These are phyloP conservation scores for Harpalus rufipes DNA, from an alignment of 2,888 invertebrate genomes.

Conservation along the genomic window DNA sequence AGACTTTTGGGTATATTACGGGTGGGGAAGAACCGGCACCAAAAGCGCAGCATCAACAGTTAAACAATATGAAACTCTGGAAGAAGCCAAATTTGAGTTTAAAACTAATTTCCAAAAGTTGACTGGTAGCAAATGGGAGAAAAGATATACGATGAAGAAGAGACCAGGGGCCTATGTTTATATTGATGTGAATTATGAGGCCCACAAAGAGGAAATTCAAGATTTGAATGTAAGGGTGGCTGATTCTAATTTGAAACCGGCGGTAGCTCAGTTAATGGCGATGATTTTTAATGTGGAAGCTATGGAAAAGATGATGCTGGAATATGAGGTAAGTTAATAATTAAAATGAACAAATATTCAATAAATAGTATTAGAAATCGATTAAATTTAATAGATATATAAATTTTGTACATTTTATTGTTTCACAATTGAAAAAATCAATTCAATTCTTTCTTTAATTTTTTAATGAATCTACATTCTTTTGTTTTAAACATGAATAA, in stretches of 20 bases:
- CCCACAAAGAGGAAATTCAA: slow-evolving; percentile 58
- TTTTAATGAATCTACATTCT: too few species aligned
- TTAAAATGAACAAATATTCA: too few species aligned
- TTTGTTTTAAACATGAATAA: too few species aligned
- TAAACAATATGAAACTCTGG: slow-evolving; percentile 1
- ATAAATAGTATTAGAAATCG: too few species aligned
- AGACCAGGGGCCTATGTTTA: slow-evolving; percentile 39
- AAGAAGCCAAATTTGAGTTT: slow-evolving; percentile 28
- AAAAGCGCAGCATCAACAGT: slow-evolving; percentile 21
- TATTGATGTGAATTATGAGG: slow-evolving; percentile 57
- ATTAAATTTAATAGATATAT: too few species aligned
- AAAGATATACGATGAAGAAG: slow-evolving; percentile 32
- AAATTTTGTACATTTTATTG: too few species aligned
- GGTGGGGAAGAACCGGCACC: slow-evolving; percentile 61
- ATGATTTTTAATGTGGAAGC: slow-evolving; percentile 59
- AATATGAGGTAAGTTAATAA: slow-evolving; percentile 44
- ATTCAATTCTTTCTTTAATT: too few species aligned
- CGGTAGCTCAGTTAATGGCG: slow-evolving; percentile 60
- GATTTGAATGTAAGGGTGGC: slow-evolving; percentile 54
- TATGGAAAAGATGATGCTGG: slow-evolving; percentile 64
- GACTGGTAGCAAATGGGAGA: slow-evolving; percentile 55
- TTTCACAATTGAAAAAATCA: too few species aligned
- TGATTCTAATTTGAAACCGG: slow-evolving; percentile 55
- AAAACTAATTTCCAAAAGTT: slow-evolving; percentile 38
- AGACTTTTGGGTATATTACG: slow-evolving; percentile 45